Percentiles rank a stretch among this genome's conserved stretches.
These are phyloP conservation scores for Nothoprocta pentlandii DNA, from an alignment of 2,113 vertebrate genomes.

Conservation along the genomic window DNA sequence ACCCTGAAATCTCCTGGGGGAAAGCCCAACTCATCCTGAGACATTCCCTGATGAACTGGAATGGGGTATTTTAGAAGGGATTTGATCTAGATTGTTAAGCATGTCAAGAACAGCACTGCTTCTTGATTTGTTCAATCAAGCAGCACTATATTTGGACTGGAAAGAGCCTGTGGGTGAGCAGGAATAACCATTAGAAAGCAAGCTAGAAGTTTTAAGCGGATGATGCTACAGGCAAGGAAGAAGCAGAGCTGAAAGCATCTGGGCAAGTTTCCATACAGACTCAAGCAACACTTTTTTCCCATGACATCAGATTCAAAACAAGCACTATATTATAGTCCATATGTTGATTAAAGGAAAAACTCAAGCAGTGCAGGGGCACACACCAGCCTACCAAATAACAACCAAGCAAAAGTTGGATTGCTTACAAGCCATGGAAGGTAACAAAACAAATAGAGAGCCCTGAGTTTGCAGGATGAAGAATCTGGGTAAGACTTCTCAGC, in stretches of 20 bases:
- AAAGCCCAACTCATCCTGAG: slow-evolving; percentile 25
- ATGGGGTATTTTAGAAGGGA: slow-evolving; percentile 31
- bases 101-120: slow-evolving; percentile 16
- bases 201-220: slow-evolving; percentile 54
- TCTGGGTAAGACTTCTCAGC: slow-evolving; percentile 38
- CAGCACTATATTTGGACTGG: slow-evolving; percentile 73
- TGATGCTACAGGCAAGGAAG: slow-evolving; percentile 50
- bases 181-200: slow-evolving; percentile 58
- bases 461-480: slow-evolving; percentile 30
- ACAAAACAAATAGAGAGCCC: slow-evolving; percentile 35
- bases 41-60: slow-evolving; percentile 47
- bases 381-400: background rate
- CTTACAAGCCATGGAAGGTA: slow-evolving; percentile 20
- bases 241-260: slow-evolving; percentile 40
- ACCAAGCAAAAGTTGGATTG: background rate
- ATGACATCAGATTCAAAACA: slow-evolving; percentile 71
- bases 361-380: slow-evolving; percentile 8
- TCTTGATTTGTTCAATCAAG: slow-evolving; percentile 38
- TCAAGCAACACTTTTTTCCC: slow-evolving; percentile 59
- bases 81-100: slow-evolving; percentile 28
- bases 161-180: slow-evolving; percentile 59
- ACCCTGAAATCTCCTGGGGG: background rate
- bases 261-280: slow-evolving; percentile 63
- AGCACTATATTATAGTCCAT: slow-evolving; percentile 50
- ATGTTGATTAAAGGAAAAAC: slow-evolving; percentile 44